Percentiles rank a stretch among this genome's conserved stretches.
Evolutionary conservation across 2,797 vertebrate species (phyloP).

Genomic region (Etheostoma nigrum): DNA sequence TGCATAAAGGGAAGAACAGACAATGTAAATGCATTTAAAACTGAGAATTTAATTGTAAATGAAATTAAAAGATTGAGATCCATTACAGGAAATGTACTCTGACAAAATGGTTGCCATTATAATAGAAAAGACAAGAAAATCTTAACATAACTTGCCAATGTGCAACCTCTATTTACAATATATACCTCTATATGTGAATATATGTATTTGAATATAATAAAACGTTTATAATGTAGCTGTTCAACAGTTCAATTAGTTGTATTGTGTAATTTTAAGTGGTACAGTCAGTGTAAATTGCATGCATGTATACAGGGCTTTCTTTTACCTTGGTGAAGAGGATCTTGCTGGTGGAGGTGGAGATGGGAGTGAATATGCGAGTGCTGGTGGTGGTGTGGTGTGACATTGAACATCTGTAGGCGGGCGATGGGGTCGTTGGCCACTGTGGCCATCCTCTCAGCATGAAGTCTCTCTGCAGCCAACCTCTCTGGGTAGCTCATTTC

Average conservation of each 20-base stretch:
- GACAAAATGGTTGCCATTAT: background rate
- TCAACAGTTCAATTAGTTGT: background rate
- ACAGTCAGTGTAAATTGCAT: background rate
- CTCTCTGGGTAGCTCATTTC: constrained; percentile 98
- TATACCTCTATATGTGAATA: too few relatives aligned
- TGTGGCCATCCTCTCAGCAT: constrained; percentile 96
- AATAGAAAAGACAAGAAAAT: background rate
- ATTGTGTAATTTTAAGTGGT: background rate
- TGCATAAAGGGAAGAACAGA: background rate
- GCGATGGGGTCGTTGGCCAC: constrained; percentile 97
- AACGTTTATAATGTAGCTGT: background rate
- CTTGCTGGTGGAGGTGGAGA: constrained; percentile 98
- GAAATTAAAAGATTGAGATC: background rate
- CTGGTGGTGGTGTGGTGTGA: constrained; percentile 99
- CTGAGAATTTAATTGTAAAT: background rate
- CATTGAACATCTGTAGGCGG: constrained; percentile 99
- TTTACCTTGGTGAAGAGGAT: constrained; percentile 98
- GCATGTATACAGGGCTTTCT: constrained; percentile 42
- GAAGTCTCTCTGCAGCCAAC: constrained; percentile 96
- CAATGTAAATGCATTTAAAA: background rate
- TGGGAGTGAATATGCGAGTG: constrained; percentile 99
- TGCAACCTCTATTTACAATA: background rate
- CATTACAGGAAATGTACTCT: background rate
- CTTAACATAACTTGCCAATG: too few relatives aligned
- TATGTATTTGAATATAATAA: background rate